Evolutionary conservation across 2,888 invertebrate genomes (phyloP).

Genomic region (Sinodicranocentrus sp.): DNA sequence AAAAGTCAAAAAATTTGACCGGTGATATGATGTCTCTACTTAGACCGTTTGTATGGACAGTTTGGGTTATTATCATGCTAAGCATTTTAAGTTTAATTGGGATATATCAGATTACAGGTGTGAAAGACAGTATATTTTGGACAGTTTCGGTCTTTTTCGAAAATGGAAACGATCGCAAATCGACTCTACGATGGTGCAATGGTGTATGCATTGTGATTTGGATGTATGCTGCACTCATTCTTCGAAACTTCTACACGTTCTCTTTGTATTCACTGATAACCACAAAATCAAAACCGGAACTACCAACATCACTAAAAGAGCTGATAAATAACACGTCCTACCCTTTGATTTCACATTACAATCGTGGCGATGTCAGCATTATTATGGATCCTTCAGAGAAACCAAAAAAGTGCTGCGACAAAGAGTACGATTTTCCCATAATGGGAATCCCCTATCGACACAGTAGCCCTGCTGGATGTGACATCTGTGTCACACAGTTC

Average conservation of each 20-base stretch:
- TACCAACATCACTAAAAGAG: neutral
- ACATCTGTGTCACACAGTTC: too few relatives aligned
- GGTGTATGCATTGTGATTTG: neutral
- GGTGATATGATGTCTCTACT: neutral
- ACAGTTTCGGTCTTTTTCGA: neutral
- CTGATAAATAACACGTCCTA: neutral
- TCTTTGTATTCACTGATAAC: conserved; percentile 15
- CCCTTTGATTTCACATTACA: too few relatives aligned
- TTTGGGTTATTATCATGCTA: neutral
- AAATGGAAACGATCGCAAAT: neutral
- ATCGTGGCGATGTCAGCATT: too few relatives aligned
- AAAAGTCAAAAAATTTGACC: neutral
- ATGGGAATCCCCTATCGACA: too few relatives aligned
- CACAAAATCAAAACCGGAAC: neutral
- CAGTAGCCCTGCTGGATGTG: too few relatives aligned
- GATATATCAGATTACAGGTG: neutral
- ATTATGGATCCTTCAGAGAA: too few relatives aligned
- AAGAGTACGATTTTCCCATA: too few relatives aligned
- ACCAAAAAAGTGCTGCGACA: too few relatives aligned
- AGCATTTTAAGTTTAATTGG: neutral
- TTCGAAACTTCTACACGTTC: conserved; percentile 28
- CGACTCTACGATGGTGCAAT: neutral
- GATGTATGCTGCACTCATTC: neutral
- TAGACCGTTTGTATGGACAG: neutral
- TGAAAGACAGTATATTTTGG: conserved; percentile 11